phyloP scores from a whole-genome alignment of 2,888 invertebrate species.

The Hyposoter didymator region DNA sequence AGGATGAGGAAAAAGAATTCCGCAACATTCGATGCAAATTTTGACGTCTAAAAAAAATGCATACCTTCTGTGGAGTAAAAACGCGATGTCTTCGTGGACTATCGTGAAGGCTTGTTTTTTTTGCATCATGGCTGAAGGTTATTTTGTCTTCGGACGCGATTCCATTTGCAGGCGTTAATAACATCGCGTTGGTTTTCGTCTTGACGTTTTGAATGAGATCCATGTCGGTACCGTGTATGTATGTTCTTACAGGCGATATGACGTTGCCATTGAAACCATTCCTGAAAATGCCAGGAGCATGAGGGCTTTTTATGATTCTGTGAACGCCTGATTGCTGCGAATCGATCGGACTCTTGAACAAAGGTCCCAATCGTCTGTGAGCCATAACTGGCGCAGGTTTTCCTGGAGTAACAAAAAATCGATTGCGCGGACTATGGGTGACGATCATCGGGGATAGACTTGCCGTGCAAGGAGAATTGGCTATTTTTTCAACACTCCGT shows the following conservation, averaged over 20 bases:
- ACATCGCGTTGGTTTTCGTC: slow-evolving; percentile 70
- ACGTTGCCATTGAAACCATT: slow-evolving; percentile 73
- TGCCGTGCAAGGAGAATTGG: neutral
- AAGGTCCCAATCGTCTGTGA: slow-evolving; percentile 66
- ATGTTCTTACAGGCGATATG: slow-evolving; percentile 78
- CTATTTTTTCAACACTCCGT: neutral
- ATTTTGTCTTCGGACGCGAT: slow-evolving; percentile 58
- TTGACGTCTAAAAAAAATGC: neutral
- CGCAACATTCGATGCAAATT: slow-evolving; percentile 30
- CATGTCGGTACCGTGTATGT: slow-evolving; percentile 77
- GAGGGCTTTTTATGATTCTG: slow-evolving; percentile 67
- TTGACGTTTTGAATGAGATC: slow-evolving; percentile 76
- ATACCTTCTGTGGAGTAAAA: slow-evolving; percentile 31
- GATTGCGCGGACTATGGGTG: slow-evolving; percentile 22
- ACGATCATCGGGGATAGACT: neutral
- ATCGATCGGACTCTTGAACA: slow-evolving; percentile 66
- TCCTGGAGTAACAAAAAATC: slow-evolving; percentile 76
- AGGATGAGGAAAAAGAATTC: slow-evolving; percentile 17
- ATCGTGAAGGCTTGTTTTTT: slow-evolving; percentile 38
- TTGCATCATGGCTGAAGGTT: slow-evolving; percentile 71
- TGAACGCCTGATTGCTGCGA: neutral
- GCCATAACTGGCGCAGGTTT: slow-evolving; percentile 64
- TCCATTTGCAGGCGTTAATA: slow-evolving; percentile 72
- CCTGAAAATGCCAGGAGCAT: slow-evolving; percentile 68
- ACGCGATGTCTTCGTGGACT: neutral